These are phyloP conservation scores for Sepiola atlantica DNA, from an alignment of 2,888 invertebrate genomes.

Conservation along the genomic window DNA sequence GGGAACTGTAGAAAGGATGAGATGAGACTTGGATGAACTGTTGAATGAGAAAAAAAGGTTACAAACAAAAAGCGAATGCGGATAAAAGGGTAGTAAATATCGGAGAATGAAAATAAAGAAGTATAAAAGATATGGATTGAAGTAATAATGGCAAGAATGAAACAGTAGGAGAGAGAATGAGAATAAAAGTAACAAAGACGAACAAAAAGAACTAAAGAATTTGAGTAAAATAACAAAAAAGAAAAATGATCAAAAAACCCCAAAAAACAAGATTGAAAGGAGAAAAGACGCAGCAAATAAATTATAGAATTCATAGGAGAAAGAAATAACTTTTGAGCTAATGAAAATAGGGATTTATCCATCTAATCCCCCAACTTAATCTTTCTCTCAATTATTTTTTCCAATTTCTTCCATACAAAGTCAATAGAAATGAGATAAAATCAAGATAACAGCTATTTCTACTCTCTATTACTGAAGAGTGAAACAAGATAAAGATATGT, in stretches of 20 bases:
- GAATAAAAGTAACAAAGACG: not conserved
- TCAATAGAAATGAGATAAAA: not conserved
- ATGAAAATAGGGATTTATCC: not conserved
- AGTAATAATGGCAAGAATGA: not conserved
- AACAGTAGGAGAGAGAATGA: not conserved
- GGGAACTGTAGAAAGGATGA: conserved; percentile 3
- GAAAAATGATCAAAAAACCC: not conserved
- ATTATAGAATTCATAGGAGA: too few species aligned
- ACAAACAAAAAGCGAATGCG: not conserved
- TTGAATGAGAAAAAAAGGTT: not conserved
- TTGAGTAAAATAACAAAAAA: not conserved
- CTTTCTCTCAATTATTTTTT: not conserved
- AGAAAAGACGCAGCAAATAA: too few species aligned
- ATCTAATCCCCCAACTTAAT: not conserved
- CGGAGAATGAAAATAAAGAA: not conserved
- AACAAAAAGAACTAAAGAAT: not conserved
- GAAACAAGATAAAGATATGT: not conserved
- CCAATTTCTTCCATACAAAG: not conserved
- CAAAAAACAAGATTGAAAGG: not conserved
- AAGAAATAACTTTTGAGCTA: too few species aligned
- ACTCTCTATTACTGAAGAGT: not conserved
- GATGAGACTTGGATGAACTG: not conserved
- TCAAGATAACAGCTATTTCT: not conserved
- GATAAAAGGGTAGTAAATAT: not conserved
- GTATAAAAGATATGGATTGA: not conserved